Conservation (phyloP, 2,113 vertebrate genomes). For the Craseonycteris thonglongyai region DNA sequence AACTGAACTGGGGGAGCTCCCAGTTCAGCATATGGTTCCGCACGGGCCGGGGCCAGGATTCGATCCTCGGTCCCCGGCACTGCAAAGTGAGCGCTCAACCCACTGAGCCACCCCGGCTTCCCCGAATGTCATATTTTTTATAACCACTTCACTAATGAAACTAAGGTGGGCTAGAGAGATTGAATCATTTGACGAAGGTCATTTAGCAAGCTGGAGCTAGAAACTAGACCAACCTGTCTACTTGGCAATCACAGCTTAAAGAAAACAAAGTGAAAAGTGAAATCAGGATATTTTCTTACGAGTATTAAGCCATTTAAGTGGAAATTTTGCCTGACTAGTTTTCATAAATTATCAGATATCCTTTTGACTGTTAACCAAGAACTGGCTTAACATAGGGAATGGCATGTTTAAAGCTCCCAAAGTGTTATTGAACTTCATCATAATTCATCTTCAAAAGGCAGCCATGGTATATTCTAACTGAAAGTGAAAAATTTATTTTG, state of each 20-base stretch:
- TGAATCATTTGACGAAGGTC: neutral
- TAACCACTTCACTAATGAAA: neutral
- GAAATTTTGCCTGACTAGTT: constrained; percentile 20
- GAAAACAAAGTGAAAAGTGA: constrained; percentile 23
- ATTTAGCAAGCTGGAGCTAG: neutral
- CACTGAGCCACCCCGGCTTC: too few relatives aligned
- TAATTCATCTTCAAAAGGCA: neutral
- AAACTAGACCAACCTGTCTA: neutral
- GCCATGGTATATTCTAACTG: neutral
- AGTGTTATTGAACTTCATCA: neutral
- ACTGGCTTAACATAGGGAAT: neutral
- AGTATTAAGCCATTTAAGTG: neutral
- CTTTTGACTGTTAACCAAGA: neutral
- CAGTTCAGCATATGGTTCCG: too few relatives aligned
- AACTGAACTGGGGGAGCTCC: too few relatives aligned
- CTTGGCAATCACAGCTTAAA: neutral
- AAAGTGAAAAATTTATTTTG: neutral
- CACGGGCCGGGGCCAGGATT: too few relatives aligned
- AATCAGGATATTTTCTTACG: neutral
- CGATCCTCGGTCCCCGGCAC: too few relatives aligned
- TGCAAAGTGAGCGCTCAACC: too few relatives aligned
- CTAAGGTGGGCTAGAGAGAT: neutral
- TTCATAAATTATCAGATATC: constrained; percentile 13
- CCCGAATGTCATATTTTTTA: neutral
- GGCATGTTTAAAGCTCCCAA: neutral